These are phyloP conservation scores for Chloropsis cyanopogon DNA, from an alignment of 2,113 vertebrate species.

Conservation along the genomic window DNA sequence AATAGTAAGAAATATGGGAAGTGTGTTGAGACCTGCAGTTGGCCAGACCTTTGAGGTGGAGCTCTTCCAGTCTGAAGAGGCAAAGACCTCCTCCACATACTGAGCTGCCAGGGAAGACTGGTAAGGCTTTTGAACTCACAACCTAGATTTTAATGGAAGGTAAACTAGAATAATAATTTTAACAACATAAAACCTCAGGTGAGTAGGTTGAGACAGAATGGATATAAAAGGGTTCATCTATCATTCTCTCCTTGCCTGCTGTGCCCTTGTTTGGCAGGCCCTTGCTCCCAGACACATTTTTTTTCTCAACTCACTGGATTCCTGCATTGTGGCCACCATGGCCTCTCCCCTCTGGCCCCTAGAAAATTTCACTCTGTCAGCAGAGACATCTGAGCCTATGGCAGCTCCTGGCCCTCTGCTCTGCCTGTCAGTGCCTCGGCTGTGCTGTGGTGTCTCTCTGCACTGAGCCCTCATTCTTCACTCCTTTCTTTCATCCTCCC, in stretches of 20 bases:
- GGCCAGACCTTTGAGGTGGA: background rate
- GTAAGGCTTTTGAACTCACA: background rate
- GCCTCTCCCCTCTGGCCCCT: background rate
- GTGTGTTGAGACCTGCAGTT: background rate
- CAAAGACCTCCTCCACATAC: background rate
- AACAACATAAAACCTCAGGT: background rate
- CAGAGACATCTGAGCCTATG: background rate
- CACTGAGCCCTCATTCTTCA: background rate
- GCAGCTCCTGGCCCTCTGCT: background rate
- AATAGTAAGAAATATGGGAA: background rate
- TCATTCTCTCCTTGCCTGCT: background rate
- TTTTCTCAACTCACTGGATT: background rate
- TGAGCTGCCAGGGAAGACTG: background rate
- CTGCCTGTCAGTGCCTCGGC: background rate
- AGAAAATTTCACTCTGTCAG: background rate
- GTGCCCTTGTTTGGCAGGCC: background rate
- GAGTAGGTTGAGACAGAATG: background rate
- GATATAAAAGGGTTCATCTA: background rate
- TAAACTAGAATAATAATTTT: background rate
- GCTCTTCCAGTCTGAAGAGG: background rate
- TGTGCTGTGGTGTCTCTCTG: background rate
- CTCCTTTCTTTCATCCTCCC: background rate
- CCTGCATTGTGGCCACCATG: background rate
- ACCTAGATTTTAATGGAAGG: background rate
- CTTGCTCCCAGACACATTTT: background rate